phyloP scores from a whole-genome alignment of 2,113 vertebrate genomes.

The Plecturocebus donacophilus region DNA sequence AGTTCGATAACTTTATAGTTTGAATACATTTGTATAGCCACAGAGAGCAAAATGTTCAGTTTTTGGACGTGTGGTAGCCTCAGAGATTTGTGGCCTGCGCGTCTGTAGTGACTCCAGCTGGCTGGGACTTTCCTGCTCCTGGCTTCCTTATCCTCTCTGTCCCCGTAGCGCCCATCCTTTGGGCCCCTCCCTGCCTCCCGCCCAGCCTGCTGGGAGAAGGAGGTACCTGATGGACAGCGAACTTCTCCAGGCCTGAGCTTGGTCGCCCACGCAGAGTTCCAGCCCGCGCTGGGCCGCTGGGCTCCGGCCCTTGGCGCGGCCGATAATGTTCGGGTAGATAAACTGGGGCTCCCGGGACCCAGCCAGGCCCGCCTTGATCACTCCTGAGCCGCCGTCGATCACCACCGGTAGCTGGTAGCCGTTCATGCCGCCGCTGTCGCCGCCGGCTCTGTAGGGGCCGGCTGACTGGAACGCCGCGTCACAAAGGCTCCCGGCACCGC shows the following conservation, averaged over 20 bases:
- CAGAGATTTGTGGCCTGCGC: background rate
- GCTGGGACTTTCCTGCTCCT: background rate
- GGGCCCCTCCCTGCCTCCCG: background rate
- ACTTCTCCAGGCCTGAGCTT: slow-evolving; percentile 59
- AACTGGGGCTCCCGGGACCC: slow-evolving; percentile 78
- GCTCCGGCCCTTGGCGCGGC: slow-evolving; percentile 62
- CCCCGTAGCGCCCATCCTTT: background rate
- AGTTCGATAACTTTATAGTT: background rate
- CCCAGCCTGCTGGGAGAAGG: background rate
- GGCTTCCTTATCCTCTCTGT: background rate
- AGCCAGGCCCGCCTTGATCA: slow-evolving; percentile 81
- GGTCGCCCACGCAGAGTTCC: slow-evolving; percentile 62
- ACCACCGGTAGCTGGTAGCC: slow-evolving; percentile 57
- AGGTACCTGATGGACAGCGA: slow-evolving; percentile 72
- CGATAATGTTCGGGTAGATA: slow-evolving; percentile 74
- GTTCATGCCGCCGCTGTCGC: background rate
- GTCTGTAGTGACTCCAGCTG: background rate
- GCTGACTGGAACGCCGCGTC: slow-evolving; percentile 28
- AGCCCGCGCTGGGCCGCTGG: background rate
- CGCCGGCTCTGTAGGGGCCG: background rate
- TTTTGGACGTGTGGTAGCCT: background rate
- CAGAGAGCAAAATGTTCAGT: background rate
- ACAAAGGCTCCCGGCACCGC: slow-evolving; percentile 18
- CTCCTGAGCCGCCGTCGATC: slow-evolving; percentile 80
- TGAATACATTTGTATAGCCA: background rate